A percentile compares a stretch with the other conserved stretches of the same genome.
phyloP scores from a whole-genome alignment of 2,797 vertebrate species.

The Xiphophorus birchmanni region DNA sequence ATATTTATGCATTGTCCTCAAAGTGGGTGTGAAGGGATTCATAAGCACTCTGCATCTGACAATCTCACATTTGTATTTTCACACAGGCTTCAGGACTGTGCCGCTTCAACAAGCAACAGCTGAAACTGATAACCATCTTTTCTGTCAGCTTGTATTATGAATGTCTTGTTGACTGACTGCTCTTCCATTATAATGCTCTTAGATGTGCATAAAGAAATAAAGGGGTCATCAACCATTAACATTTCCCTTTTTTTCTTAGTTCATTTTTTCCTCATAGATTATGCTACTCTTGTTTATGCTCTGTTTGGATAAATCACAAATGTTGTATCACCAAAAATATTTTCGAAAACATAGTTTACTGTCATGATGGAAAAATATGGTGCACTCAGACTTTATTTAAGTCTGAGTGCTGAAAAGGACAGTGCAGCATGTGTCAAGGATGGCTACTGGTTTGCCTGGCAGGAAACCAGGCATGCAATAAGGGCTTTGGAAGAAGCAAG shows the following conservation, averaged over 20 bases:
- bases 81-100: constrained; percentile 6
- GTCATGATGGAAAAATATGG: constrained; percentile 43
- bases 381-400: constrained; percentile 23
- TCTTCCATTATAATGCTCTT: constrained; percentile 50
- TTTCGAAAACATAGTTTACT: constrained; percentile 39
- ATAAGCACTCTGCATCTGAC: neutral
- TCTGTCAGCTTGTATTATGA: constrained; percentile 10
- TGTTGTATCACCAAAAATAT: constrained; percentile 33
- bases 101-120: constrained; percentile 49
- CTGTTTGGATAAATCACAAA: constrained; percentile 39
- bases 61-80: constrained; percentile 5
- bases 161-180: neutral
- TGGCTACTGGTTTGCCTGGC: constrained; percentile 60
- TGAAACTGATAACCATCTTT: constrained; percentile 59
- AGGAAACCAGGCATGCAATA: constrained; percentile 48
- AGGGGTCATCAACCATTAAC: constrained; percentile 72
- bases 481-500: constrained; percentile 50
- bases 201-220: constrained; percentile 21
- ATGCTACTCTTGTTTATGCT: constrained; percentile 23
- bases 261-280: constrained; percentile 48
- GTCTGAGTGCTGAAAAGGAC: constrained; percentile 48
- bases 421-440: constrained; percentile 47
- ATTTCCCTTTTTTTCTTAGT: constrained; percentile 56
- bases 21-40: neutral
- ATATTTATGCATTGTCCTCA: neutral